Percentiles rank a stretch among this genome's conserved stretches.
Evolutionary conservation across 2,888 invertebrate species (phyloP).

Genomic region (Charanyca ferruginea): DNA sequence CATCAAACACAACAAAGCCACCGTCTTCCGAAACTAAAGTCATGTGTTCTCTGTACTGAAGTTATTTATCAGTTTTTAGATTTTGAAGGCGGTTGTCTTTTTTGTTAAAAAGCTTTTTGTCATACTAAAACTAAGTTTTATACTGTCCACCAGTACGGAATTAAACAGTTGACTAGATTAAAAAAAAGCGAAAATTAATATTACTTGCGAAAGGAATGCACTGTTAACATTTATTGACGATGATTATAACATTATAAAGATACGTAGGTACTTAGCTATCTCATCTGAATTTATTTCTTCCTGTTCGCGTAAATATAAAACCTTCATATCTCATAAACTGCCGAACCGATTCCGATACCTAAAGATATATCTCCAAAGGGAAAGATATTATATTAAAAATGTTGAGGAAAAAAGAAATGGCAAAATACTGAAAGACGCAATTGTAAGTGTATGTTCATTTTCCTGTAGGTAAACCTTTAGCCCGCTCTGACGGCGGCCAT

Average conservation of each 20-base stretch:
- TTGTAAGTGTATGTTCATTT: constrained; percentile 35
- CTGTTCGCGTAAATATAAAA: constrained; percentile 14
- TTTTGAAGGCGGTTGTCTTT: too few relatives aligned
- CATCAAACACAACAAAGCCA: too few relatives aligned
- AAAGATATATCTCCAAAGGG: constrained; percentile 20
- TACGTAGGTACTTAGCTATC: not conserved
- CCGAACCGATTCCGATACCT: constrained; percentile 19
- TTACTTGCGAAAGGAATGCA: not conserved
- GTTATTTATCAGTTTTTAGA: too few relatives aligned
- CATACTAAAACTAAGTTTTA: too few relatives aligned
- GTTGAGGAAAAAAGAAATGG: constrained; percentile 36
- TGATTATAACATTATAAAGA: not conserved
- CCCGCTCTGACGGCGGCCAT: constrained; percentile 26
- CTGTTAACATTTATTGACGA: not conserved
- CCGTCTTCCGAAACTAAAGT: too few relatives aligned
- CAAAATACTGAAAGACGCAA: constrained; percentile 21
- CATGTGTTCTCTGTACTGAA: too few relatives aligned
- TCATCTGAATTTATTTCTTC: not conserved
- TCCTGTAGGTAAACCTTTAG: constrained; percentile 28
- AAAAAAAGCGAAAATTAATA: not conserved
- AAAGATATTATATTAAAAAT: constrained; percentile 38
- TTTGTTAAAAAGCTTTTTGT: too few relatives aligned
- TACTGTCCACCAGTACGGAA: too few relatives aligned
- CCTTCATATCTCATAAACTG: constrained; percentile 21
- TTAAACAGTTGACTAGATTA: too few relatives aligned